phyloP scores from a whole-genome alignment of 2,113 vertebrate genomes.

The Actenoides hombroni region DNA sequence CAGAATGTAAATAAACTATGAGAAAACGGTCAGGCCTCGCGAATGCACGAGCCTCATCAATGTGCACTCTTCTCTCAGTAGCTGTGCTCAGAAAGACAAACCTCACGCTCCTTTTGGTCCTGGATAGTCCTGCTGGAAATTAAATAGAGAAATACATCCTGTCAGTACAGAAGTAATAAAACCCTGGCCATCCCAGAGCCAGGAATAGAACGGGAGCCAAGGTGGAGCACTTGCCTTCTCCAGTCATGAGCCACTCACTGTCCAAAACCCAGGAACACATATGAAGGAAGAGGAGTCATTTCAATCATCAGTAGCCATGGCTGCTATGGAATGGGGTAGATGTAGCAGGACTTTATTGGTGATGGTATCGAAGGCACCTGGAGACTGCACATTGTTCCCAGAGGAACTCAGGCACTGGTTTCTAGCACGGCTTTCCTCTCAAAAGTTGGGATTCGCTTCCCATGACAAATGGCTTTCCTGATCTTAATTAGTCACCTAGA shows the following conservation, averaged over 20 bases:
- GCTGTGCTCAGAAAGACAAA: background rate
- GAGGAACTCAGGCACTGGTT: background rate
- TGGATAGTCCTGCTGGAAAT: background rate
- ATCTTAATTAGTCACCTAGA: background rate
- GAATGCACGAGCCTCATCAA: background rate
- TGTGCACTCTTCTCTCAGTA: background rate
- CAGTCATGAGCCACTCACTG: background rate
- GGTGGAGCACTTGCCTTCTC: background rate
- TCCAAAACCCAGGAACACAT: background rate
- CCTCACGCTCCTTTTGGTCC: background rate
- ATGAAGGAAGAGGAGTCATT: background rate
- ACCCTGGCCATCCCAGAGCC: background rate
- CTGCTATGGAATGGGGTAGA: fast-evolving
- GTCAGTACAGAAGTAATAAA: background rate
- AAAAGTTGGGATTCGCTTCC: background rate
- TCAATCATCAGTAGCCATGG: background rate
- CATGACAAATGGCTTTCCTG: background rate
- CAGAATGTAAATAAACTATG: background rate
- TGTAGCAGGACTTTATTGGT: background rate
- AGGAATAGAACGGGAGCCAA: background rate
- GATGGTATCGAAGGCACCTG: background rate
- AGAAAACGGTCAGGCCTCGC: background rate
- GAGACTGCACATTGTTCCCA: background rate
- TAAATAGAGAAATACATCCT: background rate
- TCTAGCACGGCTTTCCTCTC: background rate